Conservation (phyloP, 2,888 invertebrate genomes). For the Elysia crispata region DNA sequence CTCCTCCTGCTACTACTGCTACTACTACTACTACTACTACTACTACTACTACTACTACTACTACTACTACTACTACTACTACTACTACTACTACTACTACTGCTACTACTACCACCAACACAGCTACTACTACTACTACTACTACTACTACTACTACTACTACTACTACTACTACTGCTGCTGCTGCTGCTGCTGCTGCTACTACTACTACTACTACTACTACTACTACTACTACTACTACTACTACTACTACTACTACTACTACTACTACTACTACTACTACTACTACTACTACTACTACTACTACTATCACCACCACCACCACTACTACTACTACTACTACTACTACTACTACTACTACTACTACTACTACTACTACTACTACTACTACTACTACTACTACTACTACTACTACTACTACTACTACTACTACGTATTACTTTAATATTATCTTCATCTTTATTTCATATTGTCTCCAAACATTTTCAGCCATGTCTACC, state of each 20-base stretch:
- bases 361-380: slow-evolving; percentile 44
- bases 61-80: no score
- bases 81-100: no score
- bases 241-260: slow-evolving; percentile 45
- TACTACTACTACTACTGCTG: no score
- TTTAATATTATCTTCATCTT: slow-evolving; percentile 24
- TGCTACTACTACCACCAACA: no score
- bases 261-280: slow-evolving; percentile 43
- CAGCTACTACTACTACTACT: no score
- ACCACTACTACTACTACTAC: slow-evolving; percentile 39
- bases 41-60: no score
- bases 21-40: no score
- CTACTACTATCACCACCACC: slow-evolving; percentile 39
- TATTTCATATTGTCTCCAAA: neutral
- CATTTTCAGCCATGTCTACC: no score
- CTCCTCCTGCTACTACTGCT: no score
- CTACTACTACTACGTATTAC: no score
- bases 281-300: slow-evolving; percentile 45
- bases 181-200: slow-evolving; percentile 21
- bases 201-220: slow-evolving; percentile 47
- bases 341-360: slow-evolving; percentile 46
- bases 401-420: slow-evolving; percentile 45
- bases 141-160: no score
- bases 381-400: no score
- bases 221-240: slow-evolving; percentile 42